phyloP scores from a whole-genome alignment of 2,797 vertebrate species.

The Cryptoblepharus egeriae region DNA sequence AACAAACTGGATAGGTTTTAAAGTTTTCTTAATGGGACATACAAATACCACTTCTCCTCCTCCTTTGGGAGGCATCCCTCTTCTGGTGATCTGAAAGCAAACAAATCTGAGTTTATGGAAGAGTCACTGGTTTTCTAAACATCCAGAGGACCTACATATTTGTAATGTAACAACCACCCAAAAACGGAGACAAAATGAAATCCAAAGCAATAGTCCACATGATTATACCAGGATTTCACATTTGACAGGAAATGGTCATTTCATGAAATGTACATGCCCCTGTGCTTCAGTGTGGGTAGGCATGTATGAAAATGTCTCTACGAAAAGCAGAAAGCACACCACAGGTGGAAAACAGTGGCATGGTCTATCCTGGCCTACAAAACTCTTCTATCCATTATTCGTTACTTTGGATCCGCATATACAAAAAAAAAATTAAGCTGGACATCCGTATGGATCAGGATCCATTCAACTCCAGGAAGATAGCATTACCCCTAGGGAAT shows the following conservation, averaged over 20 bases:
- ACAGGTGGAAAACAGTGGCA: background rate
- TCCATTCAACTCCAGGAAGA: background rate
- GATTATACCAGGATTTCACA: background rate
- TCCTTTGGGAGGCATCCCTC: constrained; percentile 94
- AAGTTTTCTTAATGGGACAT: constrained; percentile 87
- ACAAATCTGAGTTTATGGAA: background rate
- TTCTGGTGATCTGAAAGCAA: constrained; percentile 80
- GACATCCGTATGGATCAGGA: background rate
- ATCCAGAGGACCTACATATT: background rate
- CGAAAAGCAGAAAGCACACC: background rate
- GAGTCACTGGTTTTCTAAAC: background rate
- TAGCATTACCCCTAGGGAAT: background rate
- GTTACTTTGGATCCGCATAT: background rate
- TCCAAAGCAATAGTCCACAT: background rate
- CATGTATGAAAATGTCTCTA: background rate
- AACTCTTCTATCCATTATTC: background rate
- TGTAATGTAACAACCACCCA: background rate
- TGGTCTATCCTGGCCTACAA: background rate
- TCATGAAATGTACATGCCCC: background rate
- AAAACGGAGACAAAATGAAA: background rate
- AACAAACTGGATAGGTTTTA: constrained; percentile 88
- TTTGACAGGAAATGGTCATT: background rate
- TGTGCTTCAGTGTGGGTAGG: background rate
- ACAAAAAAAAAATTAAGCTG: background rate
- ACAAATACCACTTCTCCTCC: constrained; percentile 92